Conservation (phyloP, 2,113 vertebrate genomes). For the Anoplopoma fimbria region DNA sequence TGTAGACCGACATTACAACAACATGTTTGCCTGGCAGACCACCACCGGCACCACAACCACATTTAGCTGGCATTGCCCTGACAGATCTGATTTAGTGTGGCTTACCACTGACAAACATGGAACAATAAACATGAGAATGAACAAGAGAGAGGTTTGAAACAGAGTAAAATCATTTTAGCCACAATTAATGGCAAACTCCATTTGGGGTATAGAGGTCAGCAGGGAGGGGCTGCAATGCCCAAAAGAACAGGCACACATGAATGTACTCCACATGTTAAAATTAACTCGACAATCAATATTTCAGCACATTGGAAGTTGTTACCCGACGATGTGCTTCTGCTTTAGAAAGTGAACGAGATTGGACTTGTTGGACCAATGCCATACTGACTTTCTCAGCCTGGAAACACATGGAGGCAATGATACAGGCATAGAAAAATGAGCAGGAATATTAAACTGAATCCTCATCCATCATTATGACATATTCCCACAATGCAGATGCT, state of each 20-base stretch:
- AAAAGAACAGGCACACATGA: conserved; percentile 31
- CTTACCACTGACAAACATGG: conserved; percentile 70
- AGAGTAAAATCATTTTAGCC: conserved; percentile 55
- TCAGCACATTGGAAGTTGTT: conserved; percentile 62
- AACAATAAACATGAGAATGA: conserved; percentile 60
- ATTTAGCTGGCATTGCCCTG: conserved; percentile 55
- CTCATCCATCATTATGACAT: conserved; percentile 71
- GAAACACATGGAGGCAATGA: conserved; percentile 75
- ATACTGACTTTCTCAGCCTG: conserved; percentile 60
- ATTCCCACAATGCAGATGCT: conserved; percentile 44
- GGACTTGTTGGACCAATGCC: conserved; percentile 56
- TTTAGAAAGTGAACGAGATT: conserved; percentile 65
- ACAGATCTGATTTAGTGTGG: conserved; percentile 72
- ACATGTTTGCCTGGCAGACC: conserved; percentile 61
- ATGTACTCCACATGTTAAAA: conserved; percentile 66
- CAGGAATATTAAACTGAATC: conserved; percentile 50
- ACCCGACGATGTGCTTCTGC: conserved; percentile 45
- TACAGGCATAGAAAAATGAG: conserved; percentile 59
- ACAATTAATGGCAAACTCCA: conserved; percentile 44
- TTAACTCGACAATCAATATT: conserved; percentile 54
- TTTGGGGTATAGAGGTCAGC: conserved; percentile 41
- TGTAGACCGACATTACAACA: conserved; percentile 47
- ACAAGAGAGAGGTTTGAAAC: conserved; percentile 53
- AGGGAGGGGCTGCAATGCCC: conserved; percentile 13
- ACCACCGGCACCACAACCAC: conserved; percentile 57